Evolutionary conservation across 2,888 invertebrate genomes (phyloP).

Genomic region (Lithophane semibrunnea): DNA sequence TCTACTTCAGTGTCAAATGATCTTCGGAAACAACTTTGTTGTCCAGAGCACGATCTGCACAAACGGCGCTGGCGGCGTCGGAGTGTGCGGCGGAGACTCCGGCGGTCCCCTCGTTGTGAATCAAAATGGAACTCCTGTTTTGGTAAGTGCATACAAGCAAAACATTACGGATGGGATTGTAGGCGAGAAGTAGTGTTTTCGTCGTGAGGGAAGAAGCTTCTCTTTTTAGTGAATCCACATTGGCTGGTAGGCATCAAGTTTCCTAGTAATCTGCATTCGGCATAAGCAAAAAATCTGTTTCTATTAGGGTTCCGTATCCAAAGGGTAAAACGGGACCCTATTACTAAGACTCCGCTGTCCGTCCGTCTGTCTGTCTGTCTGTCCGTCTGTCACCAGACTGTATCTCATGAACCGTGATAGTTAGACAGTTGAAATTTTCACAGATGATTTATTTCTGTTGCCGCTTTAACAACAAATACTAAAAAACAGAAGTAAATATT

Average conservation of each 20-base stretch:
- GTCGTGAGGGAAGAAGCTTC: background rate
- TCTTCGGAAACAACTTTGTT: conserved; percentile 67
- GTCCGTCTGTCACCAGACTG: too few species aligned
- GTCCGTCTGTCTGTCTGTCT: too few species aligned
- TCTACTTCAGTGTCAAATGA: conserved; percentile 66
- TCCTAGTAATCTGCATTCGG: background rate
- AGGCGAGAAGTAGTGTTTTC: background rate
- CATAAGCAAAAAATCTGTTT: too few species aligned
- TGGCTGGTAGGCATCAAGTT: background rate
- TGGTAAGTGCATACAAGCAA: conserved; percentile 16
- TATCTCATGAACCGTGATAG: too few species aligned
- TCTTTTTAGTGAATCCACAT: background rate
- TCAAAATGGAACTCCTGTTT: conserved; percentile 57
- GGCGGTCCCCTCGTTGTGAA: conserved; percentile 75
- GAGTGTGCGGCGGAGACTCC: conserved; percentile 79
- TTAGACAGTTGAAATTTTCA: too few species aligned
- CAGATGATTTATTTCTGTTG: too few species aligned
- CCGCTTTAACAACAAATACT: too few species aligned
- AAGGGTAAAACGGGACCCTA: too few species aligned
- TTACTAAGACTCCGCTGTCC: too few species aligned
- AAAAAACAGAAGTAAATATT: too few species aligned
- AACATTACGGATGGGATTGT: background rate
- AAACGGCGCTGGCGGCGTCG: conserved; percentile 74
- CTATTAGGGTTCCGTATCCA: background rate
- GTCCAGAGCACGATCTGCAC: conserved; percentile 75